phyloP scores from a whole-genome alignment of 2,797 vertebrate genomes.

The Sarcoramphus papa region DNA sequence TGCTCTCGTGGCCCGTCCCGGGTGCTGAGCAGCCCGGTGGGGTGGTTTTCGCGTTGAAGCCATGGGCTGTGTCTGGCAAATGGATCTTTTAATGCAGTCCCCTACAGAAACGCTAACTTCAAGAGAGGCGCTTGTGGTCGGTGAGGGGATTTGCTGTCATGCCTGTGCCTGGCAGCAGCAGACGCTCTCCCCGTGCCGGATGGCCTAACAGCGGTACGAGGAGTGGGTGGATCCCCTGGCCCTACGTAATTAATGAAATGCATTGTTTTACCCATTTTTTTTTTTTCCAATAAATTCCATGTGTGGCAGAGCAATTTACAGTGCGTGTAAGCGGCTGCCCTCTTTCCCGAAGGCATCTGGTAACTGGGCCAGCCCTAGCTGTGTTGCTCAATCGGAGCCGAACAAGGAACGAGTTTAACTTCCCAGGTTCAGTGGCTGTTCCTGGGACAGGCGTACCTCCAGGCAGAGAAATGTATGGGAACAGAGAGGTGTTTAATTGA shows the following conservation, averaged over 20 bases:
- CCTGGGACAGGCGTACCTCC: background rate
- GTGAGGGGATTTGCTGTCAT: background rate
- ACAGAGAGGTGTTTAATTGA: background rate
- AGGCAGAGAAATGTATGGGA: background rate
- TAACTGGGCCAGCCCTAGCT: background rate
- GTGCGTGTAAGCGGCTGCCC: background rate
- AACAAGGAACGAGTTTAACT: background rate
- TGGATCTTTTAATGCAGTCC: background rate
- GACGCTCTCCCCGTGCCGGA: rapidly evolving
- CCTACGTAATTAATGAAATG: background rate
- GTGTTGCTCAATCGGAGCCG: background rate
- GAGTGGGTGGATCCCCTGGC: background rate
- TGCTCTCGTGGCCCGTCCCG: rapidly evolving
- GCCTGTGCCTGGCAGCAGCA: background rate
- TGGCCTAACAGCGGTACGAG: background rate
- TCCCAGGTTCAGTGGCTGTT: background rate
- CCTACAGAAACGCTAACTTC: background rate
- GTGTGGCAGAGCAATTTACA: background rate
- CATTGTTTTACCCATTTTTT: background rate
- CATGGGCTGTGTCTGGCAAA: background rate
- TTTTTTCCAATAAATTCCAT: background rate
- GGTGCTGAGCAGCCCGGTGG: rapidly evolving
- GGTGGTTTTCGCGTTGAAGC: background rate
- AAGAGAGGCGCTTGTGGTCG: background rate
- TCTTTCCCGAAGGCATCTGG: background rate